phyloP scores from a whole-genome alignment of 2,113 vertebrate genomes.

The Nansenia antarctica region DNA sequence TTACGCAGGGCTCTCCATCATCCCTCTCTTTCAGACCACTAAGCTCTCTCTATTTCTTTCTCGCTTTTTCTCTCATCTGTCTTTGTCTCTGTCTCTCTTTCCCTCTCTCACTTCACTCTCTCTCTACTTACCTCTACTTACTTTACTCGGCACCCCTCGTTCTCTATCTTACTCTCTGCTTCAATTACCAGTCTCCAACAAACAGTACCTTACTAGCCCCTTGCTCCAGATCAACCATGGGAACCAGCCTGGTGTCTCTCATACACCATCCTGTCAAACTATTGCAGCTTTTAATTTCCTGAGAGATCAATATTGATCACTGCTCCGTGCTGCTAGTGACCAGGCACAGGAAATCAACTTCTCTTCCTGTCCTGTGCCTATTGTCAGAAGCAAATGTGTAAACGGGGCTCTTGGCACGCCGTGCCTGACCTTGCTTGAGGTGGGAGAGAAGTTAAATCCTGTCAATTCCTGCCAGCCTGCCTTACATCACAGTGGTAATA shows the following conservation, averaged over 20 bases:
- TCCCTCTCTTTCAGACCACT: too few species aligned
- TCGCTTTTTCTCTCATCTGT: too few species aligned
- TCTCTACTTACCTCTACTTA: conserved; percentile 1
- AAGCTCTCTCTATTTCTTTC: too few species aligned
- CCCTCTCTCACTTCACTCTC: neutral
- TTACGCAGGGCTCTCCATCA: too few species aligned
- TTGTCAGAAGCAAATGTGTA: neutral
- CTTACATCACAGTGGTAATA: neutral
- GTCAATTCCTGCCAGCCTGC: neutral
- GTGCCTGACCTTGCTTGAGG: neutral
- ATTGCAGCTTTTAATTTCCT: neutral
- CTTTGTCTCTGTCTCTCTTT: conserved; percentile 6
- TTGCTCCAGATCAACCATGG: neutral
- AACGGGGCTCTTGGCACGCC: neutral
- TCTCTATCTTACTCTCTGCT: neutral
- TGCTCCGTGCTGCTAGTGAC: neutral
- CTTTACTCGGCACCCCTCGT: neutral
- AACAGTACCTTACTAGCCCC: neutral
- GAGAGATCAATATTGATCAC: neutral
- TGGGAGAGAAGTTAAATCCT: neutral
- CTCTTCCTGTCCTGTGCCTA: neutral
- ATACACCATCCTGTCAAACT: neutral
- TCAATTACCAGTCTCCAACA: neutral
- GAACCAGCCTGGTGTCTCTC: neutral
- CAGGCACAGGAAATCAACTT: neutral